Evolutionary conservation across 2,888 invertebrate genomes (phyloP), one percentile per base, ranked within the genome.

Genomic region (Carabus problematicus): DNA sequence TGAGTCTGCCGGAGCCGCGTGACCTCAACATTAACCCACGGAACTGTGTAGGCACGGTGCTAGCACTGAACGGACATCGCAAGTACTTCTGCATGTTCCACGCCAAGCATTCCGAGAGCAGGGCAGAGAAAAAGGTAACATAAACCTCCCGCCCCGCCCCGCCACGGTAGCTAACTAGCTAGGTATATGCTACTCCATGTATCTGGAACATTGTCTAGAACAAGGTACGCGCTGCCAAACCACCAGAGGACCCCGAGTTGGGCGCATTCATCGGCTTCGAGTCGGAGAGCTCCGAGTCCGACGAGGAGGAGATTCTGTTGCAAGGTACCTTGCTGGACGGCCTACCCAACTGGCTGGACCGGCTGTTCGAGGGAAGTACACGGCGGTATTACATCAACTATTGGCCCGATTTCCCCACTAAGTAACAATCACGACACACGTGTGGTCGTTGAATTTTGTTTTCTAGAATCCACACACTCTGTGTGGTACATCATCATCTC

Each of bases 11-110:
- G 64, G 93, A 94, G 76, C 88, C 90, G 52, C 86, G 90, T 71
- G 92, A 92, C 77, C 84, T 96, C 73, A 90, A 91, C 73, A 97
- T 99, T 71, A 98, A 98, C 85, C 94, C 96, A 18, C 89, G 95
- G 75, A 98, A 98, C 84, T 98, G 98, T 80, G 92, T 98, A 52
- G 98, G 98, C 64, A 97, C 97, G 3, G 98, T 99, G 70, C 85
- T 99, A 56, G 93, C 97, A 1, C 85, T 99, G 72, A 98, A 98
- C 84, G 98, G 98, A 19, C 95, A 96, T 84, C 87, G 98, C 72
- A 95, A 96, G 84, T 98, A 98, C 85, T 98, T 97, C 85, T 98
- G 97, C 82, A 97, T 99, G 86, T 99, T 97, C 84, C 98, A 99
- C 84, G 95, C 95, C 69, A 97, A 95, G 83, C 96, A 97, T 82